These are phyloP conservation scores for Drosophila repleta DNA, from an alignment of 1,140 invertebrate genomes.

Conservation along the genomic window DNA sequence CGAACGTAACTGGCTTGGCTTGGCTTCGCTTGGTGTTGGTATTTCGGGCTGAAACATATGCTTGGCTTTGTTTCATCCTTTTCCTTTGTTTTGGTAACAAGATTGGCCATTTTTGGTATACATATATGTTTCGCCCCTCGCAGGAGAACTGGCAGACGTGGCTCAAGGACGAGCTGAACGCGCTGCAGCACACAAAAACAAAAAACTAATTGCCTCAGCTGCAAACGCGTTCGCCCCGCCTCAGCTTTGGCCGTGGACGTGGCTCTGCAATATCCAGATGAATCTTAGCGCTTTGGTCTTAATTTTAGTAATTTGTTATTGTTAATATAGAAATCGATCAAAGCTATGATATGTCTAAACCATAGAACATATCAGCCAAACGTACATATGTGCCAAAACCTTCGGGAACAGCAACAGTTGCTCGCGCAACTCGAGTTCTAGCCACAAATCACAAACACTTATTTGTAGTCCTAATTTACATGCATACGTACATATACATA, in stretches of 20 bases:
- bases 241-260: conserved; percentile 15
- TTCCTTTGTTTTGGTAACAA: conserved; percentile 19
- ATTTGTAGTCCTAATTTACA: conserved; percentile 60
- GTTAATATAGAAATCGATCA: conserved; percentile 68
- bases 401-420: conserved; percentile 45
- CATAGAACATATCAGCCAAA: conserved; percentile 23
- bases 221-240: conserved; percentile 30
- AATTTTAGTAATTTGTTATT: conserved; percentile 80
- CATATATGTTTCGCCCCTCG: conserved; percentile 57
- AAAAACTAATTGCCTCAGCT: conserved; percentile 73
- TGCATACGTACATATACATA: conserved; percentile 21
- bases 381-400: conserved; percentile 66
- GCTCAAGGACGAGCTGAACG: conserved; percentile 79
- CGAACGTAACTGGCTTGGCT: conserved; percentile 39
- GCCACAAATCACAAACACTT: conserved; percentile 33
- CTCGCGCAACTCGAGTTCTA: conserved; percentile 7
- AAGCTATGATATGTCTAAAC: conserved; percentile 34
- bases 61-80: conserved; percentile 20
- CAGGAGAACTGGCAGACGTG: conserved; percentile 78
- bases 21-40: conserved; percentile 58
- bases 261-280: conserved; percentile 50
- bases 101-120: conserved; percentile 37
- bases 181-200: conserved; percentile 68
- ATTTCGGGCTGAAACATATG: conserved; percentile 12
- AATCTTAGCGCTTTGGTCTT: conserved; percentile 65